phyloP scores from a whole-genome alignment of 2,888 invertebrate species.

The Ceraclea dissimilis region DNA sequence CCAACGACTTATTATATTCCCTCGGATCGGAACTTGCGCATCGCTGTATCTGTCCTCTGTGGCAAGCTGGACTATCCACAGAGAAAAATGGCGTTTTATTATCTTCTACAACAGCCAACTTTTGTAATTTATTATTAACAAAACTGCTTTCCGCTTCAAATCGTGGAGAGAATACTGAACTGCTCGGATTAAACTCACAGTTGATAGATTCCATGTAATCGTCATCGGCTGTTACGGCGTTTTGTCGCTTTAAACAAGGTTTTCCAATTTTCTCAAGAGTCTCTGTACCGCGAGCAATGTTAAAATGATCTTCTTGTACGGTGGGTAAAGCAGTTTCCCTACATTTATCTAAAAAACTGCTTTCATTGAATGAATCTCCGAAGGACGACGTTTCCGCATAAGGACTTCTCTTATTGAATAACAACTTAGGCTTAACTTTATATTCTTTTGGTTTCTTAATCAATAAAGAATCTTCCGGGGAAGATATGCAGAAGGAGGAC shows the following conservation, averaged over 20 bases:
- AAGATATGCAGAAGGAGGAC: neutral
- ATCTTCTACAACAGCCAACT: neutral
- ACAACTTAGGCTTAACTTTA: constrained; percentile 1
- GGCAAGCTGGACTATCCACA: neutral
- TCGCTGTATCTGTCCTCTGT: neutral
- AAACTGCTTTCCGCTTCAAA: neutral
- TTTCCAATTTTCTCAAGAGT: neutral
- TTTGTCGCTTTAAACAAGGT: constrained; percentile 10
- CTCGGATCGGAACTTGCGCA: constrained; percentile 10
- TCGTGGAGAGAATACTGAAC: neutral
- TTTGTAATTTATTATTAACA: neutral
- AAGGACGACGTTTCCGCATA: neutral
- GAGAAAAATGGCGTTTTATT: neutral
- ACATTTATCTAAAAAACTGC: neutral
- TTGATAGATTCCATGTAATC: too few species aligned
- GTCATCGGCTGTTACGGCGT: constrained; percentile 8
- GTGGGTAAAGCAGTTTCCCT: too few species aligned
- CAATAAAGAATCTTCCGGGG: constrained; percentile 6
- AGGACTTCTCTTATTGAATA: constrained; percentile 2
- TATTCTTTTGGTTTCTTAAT: neutral
- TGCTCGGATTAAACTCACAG: neutral
- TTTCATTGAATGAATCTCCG: neutral
- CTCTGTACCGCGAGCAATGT: neutral
- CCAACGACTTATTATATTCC: constrained; percentile 2
- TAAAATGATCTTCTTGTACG: neutral